Percentiles rank a stretch among this genome's conserved stretches.
Conservation (phyloP, 2,888 invertebrate genomes). For the Pristionchus arcanus region DNA sequence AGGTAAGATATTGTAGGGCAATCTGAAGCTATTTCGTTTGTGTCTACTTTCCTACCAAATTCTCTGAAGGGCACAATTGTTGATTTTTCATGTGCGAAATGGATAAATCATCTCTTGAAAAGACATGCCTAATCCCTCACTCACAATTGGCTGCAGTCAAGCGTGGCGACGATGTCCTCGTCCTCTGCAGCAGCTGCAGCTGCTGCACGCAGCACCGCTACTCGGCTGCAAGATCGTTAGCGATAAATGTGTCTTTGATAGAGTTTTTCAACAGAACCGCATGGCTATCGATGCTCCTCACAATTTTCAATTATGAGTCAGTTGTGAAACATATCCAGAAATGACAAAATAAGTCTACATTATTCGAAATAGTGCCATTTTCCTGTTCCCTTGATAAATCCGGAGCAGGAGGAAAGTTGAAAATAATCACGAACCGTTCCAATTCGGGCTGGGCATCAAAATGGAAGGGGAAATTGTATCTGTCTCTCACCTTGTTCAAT, state of each 20-base stretch:
- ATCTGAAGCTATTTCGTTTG: no score
- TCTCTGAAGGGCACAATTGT: no score
- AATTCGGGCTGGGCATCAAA: conserved; percentile 82
- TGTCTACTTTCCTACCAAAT: no score
- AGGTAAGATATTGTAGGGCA: no score
- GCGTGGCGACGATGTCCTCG: conserved; percentile 30
- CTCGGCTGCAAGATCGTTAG: conserved; percentile 50
- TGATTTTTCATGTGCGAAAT: no score
- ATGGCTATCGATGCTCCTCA: background rate
- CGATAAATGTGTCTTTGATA: background rate
- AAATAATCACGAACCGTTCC: no score
- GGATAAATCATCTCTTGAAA: no score
- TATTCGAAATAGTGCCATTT: no score
- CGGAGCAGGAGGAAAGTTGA: no score
- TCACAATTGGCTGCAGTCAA: conserved; percentile 46
- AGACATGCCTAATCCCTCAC: background rate
- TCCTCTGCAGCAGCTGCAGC: conserved; percentile 68
- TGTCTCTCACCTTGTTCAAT: no score
- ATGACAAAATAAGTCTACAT: background rate
- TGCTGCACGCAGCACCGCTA: conserved; percentile 80
- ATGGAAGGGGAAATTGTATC: conserved; percentile 82
- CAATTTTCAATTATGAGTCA: background rate
- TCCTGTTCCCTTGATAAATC: no score
- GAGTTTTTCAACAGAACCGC: no score
- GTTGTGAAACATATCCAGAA: background rate